Percentiles rank a stretch among this genome's conserved stretches.
Conservation (phyloP, 2,888 invertebrate species). For the Polylopha cassiicola region DNA sequence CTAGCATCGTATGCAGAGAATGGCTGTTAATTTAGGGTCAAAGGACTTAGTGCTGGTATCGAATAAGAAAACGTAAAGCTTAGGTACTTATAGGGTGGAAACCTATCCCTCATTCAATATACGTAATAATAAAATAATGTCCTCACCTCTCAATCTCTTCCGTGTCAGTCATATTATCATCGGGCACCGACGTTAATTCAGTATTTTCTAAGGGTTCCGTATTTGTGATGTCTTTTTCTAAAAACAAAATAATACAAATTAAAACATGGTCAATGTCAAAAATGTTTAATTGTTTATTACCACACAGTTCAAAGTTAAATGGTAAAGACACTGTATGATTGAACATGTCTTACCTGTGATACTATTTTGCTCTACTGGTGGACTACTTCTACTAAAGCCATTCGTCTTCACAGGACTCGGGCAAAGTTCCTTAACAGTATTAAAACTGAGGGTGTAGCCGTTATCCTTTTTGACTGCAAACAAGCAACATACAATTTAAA, state of each 20-base stretch:
- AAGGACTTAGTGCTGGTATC: too few species aligned
- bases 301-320: too few species aligned
- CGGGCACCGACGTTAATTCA: conserved; percentile 66
- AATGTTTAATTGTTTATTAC: too few species aligned
- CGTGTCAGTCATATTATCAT: conserved; percentile 66
- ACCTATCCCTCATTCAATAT: too few species aligned
- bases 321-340: too few species aligned
- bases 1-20: too few species aligned
- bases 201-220: conserved; percentile 70
- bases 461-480: conserved; percentile 73
- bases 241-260: conserved; percentile 29
- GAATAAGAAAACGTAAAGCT: too few species aligned
- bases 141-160: conserved; percentile 72
- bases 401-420: conserved; percentile 72
- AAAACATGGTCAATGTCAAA: conserved; percentile 22
- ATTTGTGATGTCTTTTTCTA: conserved; percentile 74
- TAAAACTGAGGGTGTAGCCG: conserved; percentile 70
- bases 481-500: conserved; percentile 18
- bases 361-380: conserved; percentile 70
- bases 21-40: too few species aligned
- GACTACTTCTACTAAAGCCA: conserved; percentile 68
- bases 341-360: conserved; percentile 62
- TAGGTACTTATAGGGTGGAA: too few species aligned
- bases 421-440: conserved; percentile 69
- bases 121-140: too few species aligned